These are phyloP conservation scores for Phainopepla nitens DNA, from an alignment of 2,113 vertebrate species.

Conservation along the genomic window DNA sequence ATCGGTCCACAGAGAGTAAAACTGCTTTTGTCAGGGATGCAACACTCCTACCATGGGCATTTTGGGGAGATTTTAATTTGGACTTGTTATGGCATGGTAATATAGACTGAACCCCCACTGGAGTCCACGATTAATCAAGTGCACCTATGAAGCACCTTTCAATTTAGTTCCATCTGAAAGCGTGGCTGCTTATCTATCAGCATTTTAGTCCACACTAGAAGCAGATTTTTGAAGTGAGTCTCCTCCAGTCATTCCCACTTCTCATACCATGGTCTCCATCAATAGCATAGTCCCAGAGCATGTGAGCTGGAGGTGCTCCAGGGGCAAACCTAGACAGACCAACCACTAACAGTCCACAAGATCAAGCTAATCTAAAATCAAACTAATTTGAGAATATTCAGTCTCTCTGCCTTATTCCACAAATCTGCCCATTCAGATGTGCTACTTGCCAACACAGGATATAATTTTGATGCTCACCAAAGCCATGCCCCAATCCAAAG, in stretches of 20 bases:
- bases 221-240: not conserved
- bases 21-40: not conserved
- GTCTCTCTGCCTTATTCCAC: not conserved
- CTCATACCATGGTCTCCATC: not conserved
- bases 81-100: not conserved
- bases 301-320: not conserved
- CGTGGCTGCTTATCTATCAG: not conserved
- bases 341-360: not conserved
- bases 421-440: not conserved
- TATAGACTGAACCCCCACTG: not conserved
- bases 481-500: not conserved
- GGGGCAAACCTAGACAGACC: not conserved
- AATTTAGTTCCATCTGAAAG: not conserved
- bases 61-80: not conserved
- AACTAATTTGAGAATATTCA: not conserved
- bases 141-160: not conserved
- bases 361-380: not conserved
- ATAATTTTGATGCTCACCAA: not conserved
- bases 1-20: not conserved
- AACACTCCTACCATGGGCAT: not conserved
- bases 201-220: not conserved
- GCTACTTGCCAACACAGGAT: not conserved
- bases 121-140: not conserved
- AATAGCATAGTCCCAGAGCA: not conserved
- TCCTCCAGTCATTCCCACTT: not conserved